These are phyloP conservation scores for Pogonocichla stellata DNA, from an alignment of 2,113 vertebrate species.

Conservation along the genomic window DNA sequence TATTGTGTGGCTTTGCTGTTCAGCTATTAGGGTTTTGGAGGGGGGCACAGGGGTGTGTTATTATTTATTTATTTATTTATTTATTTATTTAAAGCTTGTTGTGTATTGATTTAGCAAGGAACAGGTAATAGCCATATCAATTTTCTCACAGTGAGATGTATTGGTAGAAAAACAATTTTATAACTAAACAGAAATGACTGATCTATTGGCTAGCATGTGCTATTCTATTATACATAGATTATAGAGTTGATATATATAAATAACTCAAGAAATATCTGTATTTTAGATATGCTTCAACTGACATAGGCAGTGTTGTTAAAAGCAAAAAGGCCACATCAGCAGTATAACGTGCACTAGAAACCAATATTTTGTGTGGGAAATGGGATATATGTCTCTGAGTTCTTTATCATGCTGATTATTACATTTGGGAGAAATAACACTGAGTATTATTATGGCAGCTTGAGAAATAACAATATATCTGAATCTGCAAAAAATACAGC, in stretches of 20 bases:
- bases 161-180: conserved; percentile 7
- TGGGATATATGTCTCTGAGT: background rate
- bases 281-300: background rate
- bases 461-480: conserved; percentile 15
- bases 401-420: conserved; percentile 1
- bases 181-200: conserved; percentile 39
- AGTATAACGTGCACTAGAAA: background rate
- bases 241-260: background rate
- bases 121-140: conserved; percentile 15
- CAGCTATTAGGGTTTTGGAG: background rate
- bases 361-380: background rate
- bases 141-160: conserved; percentile 23
- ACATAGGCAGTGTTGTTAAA: background rate
- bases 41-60: accelerated
- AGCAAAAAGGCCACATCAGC: background rate
- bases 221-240: background rate
- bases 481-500: conserved; percentile 16
- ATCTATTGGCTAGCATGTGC: background rate
- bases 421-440: conserved; percentile 8
- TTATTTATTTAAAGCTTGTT: conserved; percentile 5
- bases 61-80: background rate
- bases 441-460: background rate
- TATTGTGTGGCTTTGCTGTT: background rate
- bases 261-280: background rate
- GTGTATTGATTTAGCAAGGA: conserved; percentile 34